These are phyloP conservation scores for Loriculus beryllinus DNA, from an alignment of 2,797 vertebrate species.

Conservation along the genomic window DNA sequence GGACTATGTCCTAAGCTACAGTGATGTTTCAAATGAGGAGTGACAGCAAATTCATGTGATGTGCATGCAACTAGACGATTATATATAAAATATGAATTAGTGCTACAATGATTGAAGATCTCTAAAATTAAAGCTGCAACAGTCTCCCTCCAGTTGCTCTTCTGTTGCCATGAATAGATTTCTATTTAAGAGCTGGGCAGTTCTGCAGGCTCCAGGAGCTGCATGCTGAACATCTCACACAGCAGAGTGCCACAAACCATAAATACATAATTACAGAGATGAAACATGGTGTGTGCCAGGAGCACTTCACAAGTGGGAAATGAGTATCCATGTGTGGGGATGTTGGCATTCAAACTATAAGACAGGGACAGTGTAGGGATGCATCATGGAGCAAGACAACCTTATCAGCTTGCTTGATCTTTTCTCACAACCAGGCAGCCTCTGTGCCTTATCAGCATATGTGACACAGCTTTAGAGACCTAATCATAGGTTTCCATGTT, in stretches of 20 bases:
- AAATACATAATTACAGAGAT: not conserved
- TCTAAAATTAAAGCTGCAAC: not conserved
- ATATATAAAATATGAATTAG: not conserved
- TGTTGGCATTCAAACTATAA: not conserved
- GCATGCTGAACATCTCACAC: not conserved
- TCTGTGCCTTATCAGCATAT: not conserved
- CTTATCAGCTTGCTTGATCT: not conserved
- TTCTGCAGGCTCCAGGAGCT: not conserved
- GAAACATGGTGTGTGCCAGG: not conserved
- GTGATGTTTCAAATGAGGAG: not conserved
- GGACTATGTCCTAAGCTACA: not conserved
- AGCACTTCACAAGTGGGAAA: not conserved
- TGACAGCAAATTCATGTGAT: not conserved
- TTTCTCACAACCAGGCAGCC: not conserved
- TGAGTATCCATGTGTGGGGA: not conserved
- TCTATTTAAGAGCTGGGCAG: not conserved
- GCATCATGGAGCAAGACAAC: not conserved
- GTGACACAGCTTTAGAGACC: not conserved
- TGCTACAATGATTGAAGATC: not conserved
- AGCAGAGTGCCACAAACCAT: not conserved
- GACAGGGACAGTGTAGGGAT: not conserved
- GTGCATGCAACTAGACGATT: not conserved
- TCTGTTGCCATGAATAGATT: not conserved
- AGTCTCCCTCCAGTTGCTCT: not conserved
- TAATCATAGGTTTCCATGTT: not conserved